Conservation (phyloP, 1,140 invertebrate genomes). For the Aphidius gifuensis region DNA sequence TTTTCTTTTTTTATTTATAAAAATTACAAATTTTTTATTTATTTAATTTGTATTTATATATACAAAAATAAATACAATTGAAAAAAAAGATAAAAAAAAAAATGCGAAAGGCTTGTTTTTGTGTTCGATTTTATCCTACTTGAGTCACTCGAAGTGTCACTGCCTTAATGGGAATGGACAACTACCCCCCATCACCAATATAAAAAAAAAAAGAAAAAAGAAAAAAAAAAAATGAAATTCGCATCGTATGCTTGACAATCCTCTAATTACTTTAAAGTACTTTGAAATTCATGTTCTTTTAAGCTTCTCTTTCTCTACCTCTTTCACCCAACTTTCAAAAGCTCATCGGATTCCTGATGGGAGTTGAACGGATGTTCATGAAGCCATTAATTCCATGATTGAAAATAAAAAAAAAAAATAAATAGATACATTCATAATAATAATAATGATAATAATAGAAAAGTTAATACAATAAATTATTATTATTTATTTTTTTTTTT, state of each 20-base stretch:
- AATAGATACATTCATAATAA: not conserved
- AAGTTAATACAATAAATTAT: not conserved
- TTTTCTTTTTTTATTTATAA: not conserved
- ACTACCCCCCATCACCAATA: conserved; percentile 10
- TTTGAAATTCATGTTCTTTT: conserved; percentile 39
- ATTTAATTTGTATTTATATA: too few species aligned
- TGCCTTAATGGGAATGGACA: conserved; percentile 48
- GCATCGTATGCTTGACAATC: conserved; percentile 45
- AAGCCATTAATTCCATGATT: conserved; percentile 10
- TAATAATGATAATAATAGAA: not conserved
- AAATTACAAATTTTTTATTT: too few species aligned
- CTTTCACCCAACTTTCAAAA: conserved; percentile 24
- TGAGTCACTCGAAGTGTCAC: conserved; percentile 21
- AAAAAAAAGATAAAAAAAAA: too few species aligned
- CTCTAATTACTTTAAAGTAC: conserved; percentile 55
- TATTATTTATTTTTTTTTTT: too few species aligned
- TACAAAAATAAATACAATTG: not conserved
- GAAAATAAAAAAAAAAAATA: not conserved
- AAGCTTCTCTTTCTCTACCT: too few species aligned
- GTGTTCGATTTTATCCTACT: conserved; percentile 21
- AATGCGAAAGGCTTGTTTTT: too few species aligned
- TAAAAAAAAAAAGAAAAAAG: conserved; percentile 5
- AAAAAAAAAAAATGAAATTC: conserved; percentile 3
- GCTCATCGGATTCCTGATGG: too few species aligned
- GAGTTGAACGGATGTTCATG: not conserved